Evolutionary conservation across 2,797 vertebrate species (phyloP).

Genomic region (Okamejei kenojei): DNA sequence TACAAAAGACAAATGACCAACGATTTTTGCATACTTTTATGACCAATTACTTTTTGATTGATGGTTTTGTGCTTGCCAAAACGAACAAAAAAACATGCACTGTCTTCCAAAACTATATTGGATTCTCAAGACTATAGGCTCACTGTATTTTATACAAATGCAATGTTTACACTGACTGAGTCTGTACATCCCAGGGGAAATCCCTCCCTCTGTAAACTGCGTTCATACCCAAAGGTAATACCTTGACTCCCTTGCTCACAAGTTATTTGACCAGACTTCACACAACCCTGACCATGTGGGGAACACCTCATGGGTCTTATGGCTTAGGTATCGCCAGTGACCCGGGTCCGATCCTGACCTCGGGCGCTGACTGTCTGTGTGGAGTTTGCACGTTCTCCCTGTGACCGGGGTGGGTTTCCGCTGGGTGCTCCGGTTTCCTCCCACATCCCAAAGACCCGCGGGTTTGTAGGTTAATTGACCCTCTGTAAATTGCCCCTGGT

Average conservation of each 20-base stretch:
- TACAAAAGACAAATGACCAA: background rate
- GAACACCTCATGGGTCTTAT: no score
- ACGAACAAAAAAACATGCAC: background rate
- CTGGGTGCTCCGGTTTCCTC: no score
- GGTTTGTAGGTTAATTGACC: no score
- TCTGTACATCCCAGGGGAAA: no score
- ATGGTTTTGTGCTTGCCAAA: background rate
- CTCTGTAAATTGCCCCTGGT: no score
- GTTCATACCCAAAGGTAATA: background rate
- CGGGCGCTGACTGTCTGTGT: no score
- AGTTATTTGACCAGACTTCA: background rate
- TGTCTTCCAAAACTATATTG: no score
- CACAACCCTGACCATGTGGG: background rate
- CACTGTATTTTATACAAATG: background rate
- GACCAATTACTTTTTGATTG: background rate
- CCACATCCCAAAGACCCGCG: no score
- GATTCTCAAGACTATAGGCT: background rate
- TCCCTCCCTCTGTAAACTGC: background rate
- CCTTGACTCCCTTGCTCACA: no score
- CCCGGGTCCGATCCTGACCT: no score
- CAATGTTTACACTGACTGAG: background rate
- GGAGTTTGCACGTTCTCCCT: no score
- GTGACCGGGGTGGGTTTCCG: no score
- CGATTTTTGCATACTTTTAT: background rate
- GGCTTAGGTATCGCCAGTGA: background rate